Evolutionary conservation across 1,140 invertebrate genomes (phyloP), one percentile per base, ranked within the genome.

Genomic region (Trichonephila clavata): DNA sequence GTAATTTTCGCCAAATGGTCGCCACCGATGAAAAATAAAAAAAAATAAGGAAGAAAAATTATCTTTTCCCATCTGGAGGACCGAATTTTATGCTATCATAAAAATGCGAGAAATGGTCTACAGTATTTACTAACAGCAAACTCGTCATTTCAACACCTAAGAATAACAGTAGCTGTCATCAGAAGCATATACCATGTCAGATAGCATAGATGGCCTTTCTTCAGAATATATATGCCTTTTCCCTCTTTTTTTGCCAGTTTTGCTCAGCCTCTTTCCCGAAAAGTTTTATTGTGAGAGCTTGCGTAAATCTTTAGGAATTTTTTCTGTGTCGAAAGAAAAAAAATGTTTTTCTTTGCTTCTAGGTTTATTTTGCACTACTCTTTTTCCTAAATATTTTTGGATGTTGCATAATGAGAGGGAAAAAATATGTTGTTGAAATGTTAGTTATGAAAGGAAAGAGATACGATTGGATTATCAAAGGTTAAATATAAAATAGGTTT

Each of bases 81-180:
- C 16, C 71, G 71, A 77, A 77, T 77, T 77, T 77, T 77, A 77
- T 77, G 71, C 27, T 39, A 77, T 77, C 71, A 77, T 77, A 77
- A 77, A 77, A 77, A 77, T 77, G 71, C 71, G 71, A 77, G 71
- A 77, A 77, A 77, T 77, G 71, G 71, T 18, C 71, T 24, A 77
- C 71, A 32, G 71, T 77, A 77, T 77, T 77, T 77, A 77, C 71
- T 77, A 77, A 77, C 71, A 77, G 71, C 27, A 20, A 77, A 77
- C 71, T 77, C 71, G 71, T 77, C 71, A 77, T 77, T 77, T 77
- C 71, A 77, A 77, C 71, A 77, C 32, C 71, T 32, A 77, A 77
- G 27, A 77, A 77, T 77, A 77, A 77, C 32, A 77, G 71, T 77
- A 77, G 32, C 71, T 77, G 71, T 77, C 71, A 77, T 32, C 71